phyloP scores from a whole-genome alignment of 30 jellyfish, hydroid and myxozoan species.

The Aurelia sp. region DNA sequence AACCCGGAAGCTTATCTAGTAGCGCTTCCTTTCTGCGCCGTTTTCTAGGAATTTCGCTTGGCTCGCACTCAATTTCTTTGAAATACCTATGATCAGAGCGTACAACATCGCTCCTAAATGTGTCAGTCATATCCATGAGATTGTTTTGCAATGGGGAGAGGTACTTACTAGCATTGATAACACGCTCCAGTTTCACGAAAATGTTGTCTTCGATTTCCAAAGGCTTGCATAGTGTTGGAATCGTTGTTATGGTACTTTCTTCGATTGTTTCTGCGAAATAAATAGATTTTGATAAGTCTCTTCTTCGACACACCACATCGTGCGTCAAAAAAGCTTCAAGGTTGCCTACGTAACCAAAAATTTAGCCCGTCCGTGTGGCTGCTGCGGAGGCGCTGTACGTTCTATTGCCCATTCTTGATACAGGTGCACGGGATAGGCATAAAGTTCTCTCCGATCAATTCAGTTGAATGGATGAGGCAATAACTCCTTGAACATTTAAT shows the following conservation, averaged over 20 bases:
- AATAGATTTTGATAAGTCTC: not conserved
- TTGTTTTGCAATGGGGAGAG: conserved; percentile 16
- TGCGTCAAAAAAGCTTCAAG: too few species aligned
- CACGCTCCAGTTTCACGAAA: conserved; percentile 56
- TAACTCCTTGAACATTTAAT: too few species aligned
- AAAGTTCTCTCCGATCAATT: too few species aligned
- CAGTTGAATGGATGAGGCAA: too few species aligned
- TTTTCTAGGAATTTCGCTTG: conserved; percentile 67
- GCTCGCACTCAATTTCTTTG: conserved; percentile 16
- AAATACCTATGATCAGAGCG: conserved; percentile 7
- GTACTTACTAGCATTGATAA: conserved; percentile 51
- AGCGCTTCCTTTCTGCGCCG: conserved; percentile 73
- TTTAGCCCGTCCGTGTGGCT: too few species aligned
- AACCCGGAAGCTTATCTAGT: conserved; percentile 84
- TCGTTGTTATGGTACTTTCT: conserved; percentile 7
- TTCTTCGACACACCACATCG: too few species aligned
- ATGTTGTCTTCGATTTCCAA: conserved; percentile 67
- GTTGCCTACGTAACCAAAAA: too few species aligned
- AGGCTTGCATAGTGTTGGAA: conserved; percentile 50
- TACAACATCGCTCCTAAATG: conserved; percentile 12
- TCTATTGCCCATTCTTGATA: too few species aligned
- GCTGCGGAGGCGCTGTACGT: too few species aligned
- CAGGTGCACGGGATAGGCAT: too few species aligned
- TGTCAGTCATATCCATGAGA: not conserved
- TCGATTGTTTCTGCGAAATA: conserved; percentile 19